Evolutionary conservation across 2,888 invertebrate genomes (phyloP), one percentile per base, ranked within the genome.

Genomic region (Acanthosepion pharaonis): DNA sequence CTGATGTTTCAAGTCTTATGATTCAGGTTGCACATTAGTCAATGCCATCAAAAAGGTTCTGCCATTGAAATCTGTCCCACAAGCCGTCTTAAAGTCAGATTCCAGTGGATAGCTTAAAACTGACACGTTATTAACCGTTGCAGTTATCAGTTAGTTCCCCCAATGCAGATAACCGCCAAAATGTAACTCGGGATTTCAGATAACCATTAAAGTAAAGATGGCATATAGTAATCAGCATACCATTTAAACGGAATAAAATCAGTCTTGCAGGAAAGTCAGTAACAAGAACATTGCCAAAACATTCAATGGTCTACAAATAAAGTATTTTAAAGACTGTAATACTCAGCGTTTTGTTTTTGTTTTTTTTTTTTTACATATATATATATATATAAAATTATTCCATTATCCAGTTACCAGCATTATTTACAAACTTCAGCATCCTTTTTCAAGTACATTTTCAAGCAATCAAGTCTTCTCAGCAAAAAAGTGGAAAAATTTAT

Each of bases 281-380:
- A n/a, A 78, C 78, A 78, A 78, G 78, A 78, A 78, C 78, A 78
- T 78, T 78, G 78, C 78, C 78, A 78, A 78, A 78, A n/a, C 78
- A 78, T 78, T 78, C 78, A n/a, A n/a, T 5, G 78, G 78, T 78
- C 15, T 78, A n/a, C 78, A 78, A 33, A 4, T 59, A 78, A 33
- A 11, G n/a, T 9, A 18, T 18, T 55, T 55, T 55, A 15, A 18
- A 78, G 6, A 20, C 25, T 28, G 25, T 5, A 78, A 78, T 28
- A 28, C 25, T 25, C n/a, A 78, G 28, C n/a, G 28, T 78, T 78
- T 25, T 28, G 2, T 9, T 33, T 1, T 33, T 33, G n/a, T n/a
- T n/a, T n/a, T n/a, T n/a, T n/a, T n/a, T n/a, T n/a, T n/a, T n/a
- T n/a, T n/a, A n/a, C n/a, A n/a, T n/a, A n/a, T n/a, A 25, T 8